Percentiles rank a stretch among this genome's conserved stretches.
These are phyloP conservation scores for Caradrina clavipalpis DNA, from an alignment of 2,888 invertebrate species.

Conservation along the genomic window DNA sequence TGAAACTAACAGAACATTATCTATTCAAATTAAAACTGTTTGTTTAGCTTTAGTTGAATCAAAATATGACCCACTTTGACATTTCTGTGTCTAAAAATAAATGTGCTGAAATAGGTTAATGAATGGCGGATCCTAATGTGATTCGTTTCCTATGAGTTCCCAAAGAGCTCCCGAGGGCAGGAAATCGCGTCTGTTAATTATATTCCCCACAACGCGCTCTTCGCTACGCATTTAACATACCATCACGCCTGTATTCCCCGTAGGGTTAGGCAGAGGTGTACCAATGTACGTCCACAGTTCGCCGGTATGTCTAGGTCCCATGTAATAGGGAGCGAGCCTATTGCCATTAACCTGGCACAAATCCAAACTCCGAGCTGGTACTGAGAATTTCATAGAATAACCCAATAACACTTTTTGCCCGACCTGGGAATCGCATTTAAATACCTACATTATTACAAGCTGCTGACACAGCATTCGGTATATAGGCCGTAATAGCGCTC, in stretches of 20 bases:
- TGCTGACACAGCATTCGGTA: slow-evolving; percentile 15
- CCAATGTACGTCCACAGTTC: too few relatives aligned
- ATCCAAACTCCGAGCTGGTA: too few relatives aligned
- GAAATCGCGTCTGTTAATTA: slow-evolving; percentile 21
- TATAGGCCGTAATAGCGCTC: neutral
- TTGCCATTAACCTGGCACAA: too few relatives aligned
- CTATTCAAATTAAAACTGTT: neutral
- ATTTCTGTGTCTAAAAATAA: neutral
- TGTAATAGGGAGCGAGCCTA: too few relatives aligned
- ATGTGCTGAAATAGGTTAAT: slow-evolving; percentile 5
- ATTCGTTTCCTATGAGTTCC: slow-evolving; percentile 3
- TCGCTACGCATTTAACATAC: neutral
- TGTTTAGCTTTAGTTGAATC: neutral
- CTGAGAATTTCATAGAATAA: too few relatives aligned
- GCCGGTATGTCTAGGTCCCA: too few relatives aligned
- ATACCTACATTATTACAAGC: slow-evolving; percentile 1
- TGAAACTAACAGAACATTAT: slow-evolving; percentile 1
- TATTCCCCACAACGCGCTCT: slow-evolving; percentile 3
- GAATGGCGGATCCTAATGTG: slow-evolving; percentile 4
- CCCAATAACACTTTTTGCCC: too few relatives aligned
- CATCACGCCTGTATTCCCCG: too few relatives aligned
- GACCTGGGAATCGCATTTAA: too few relatives aligned
- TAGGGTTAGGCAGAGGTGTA: too few relatives aligned
- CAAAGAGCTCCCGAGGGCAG: slow-evolving; percentile 9
- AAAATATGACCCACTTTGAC: neutral